phyloP scores from a whole-genome alignment of 2,113 vertebrate species.

The Mesembrinibis cayennensis region DNA sequence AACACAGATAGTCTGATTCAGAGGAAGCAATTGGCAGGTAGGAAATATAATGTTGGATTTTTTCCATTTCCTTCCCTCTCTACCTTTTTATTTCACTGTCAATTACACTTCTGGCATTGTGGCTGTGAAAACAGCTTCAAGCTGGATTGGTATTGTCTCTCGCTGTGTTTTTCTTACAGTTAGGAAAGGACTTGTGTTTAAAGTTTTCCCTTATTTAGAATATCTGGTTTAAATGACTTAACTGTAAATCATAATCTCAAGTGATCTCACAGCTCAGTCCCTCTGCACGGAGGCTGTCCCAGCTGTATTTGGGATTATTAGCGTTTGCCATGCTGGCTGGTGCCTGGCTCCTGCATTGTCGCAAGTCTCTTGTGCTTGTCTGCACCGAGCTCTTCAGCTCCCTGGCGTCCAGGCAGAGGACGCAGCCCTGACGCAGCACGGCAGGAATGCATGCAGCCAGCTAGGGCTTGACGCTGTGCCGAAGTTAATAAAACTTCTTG shows the following conservation, averaged over 20 bases:
- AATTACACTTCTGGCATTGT: neutral
- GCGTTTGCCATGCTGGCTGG: neutral
- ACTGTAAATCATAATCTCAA: neutral
- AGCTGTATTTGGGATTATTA: neutral
- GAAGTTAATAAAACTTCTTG: neutral
- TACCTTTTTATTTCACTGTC: conserved; percentile 19
- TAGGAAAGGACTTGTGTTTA: neutral
- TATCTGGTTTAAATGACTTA: neutral
- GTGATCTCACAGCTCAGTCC: neutral
- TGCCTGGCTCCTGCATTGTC: neutral
- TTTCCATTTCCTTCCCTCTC: conserved; percentile 8
- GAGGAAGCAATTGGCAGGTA: conserved; percentile 51
- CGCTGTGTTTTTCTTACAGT: neutral
- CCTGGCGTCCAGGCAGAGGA: neutral
- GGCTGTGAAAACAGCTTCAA: neutral
- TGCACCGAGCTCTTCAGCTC: neutral
- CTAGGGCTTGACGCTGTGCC: neutral
- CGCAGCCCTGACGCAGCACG: neutral
- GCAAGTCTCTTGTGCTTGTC: neutral
- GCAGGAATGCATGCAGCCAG: neutral
- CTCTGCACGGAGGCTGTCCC: neutral
- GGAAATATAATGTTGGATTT: neutral
- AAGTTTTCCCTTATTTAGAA: neutral
- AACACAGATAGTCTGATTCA: conserved; percentile 16
- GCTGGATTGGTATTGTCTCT: neutral